Percentiles rank a stretch among this genome's conserved stretches.
Evolutionary conservation across 2,113 vertebrate genomes (phyloP).

Genomic region (Toxotes jaculatrix): DNA sequence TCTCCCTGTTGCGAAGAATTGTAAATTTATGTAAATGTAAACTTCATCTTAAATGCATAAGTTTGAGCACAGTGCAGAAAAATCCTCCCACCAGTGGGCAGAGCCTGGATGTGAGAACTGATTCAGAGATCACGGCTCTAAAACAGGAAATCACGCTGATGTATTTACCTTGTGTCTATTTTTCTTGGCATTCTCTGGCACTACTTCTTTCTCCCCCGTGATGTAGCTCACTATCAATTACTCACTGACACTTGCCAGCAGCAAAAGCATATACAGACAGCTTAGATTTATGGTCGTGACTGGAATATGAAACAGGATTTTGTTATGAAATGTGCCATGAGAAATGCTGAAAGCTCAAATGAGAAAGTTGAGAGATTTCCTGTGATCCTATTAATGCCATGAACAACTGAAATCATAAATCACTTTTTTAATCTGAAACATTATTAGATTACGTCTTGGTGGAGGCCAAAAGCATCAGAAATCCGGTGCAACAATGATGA

Average conservation of each 20-base stretch:
- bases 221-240: constrained; percentile 67
- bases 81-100: constrained; percentile 23
- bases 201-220: constrained; percentile 51
- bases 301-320: constrained; percentile 54
- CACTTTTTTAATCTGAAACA: constrained; percentile 25
- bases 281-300: constrained; percentile 54
- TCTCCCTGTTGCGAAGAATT: constrained; percentile 50
- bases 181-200: constrained; percentile 55
- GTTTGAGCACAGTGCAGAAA: constrained; percentile 50
- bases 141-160: constrained; percentile 53
- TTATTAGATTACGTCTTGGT: constrained; percentile 30
- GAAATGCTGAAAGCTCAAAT: constrained; percentile 25
- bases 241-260: constrained; percentile 65
- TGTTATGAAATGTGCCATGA: constrained; percentile 56
- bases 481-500: constrained; percentile 8
- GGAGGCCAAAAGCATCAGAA: constrained; percentile 15
- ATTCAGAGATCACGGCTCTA: constrained; percentile 37
- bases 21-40: constrained; percentile 63
- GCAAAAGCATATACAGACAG: constrained; percentile 49
- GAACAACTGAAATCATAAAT: constrained; percentile 35
- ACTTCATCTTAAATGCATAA: constrained; percentile 54
- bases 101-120: constrained; percentile 19
- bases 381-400: constrained; percentile 29
- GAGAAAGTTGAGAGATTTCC: constrained; percentile 50
- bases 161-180: constrained; percentile 59